These are phyloP conservation scores for Gadus chalcogrammus DNA, from an alignment of 2,113 vertebrate species.

Conservation along the genomic window DNA sequence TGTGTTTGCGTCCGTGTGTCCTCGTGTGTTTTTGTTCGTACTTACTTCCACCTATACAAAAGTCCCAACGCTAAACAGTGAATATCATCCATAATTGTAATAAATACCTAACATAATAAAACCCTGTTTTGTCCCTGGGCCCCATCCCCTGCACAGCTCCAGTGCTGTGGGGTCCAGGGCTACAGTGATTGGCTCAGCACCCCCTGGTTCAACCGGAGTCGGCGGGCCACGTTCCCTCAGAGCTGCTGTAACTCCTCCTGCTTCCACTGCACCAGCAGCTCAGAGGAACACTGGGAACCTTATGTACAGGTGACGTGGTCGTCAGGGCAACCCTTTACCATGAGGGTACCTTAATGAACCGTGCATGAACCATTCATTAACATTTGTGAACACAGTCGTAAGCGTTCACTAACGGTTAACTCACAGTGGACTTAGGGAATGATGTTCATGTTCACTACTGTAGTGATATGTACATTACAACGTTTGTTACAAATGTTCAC, in stretches of 20 bases:
- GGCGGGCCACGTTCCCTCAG: slow-evolving; percentile 38
- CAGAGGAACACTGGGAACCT: slow-evolving; percentile 42
- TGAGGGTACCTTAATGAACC: not conserved
- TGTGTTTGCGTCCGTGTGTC: not conserved
- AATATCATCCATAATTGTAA: not conserved
- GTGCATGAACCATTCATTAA: not conserved
- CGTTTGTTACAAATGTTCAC: not conserved
- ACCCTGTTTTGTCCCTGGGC: not conserved
- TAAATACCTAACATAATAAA: not conserved
- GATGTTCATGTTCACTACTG: not conserved
- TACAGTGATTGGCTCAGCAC: slow-evolving; percentile 62
- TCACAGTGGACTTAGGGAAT: not conserved
- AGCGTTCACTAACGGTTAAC: not conserved
- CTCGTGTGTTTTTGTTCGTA: not conserved
- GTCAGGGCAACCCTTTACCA: not conserved
- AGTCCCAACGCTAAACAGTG: not conserved
- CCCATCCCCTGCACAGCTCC: slow-evolving; percentile 36
- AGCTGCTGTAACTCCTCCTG: slow-evolving; percentile 63
- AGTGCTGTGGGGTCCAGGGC: slow-evolving; percentile 59
- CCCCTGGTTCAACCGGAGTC: slow-evolving; percentile 56
- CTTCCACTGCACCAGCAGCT: slow-evolving; percentile 47
- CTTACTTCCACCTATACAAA: not conserved
- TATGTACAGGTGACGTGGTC: slow-evolving; percentile 40
- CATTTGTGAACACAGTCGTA: not conserved
- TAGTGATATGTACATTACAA: not conserved